Percentiles rank a stretch among this genome's conserved stretches.
Conservation (phyloP, 2,113 vertebrate genomes). For the Salvator merianae region DNA sequence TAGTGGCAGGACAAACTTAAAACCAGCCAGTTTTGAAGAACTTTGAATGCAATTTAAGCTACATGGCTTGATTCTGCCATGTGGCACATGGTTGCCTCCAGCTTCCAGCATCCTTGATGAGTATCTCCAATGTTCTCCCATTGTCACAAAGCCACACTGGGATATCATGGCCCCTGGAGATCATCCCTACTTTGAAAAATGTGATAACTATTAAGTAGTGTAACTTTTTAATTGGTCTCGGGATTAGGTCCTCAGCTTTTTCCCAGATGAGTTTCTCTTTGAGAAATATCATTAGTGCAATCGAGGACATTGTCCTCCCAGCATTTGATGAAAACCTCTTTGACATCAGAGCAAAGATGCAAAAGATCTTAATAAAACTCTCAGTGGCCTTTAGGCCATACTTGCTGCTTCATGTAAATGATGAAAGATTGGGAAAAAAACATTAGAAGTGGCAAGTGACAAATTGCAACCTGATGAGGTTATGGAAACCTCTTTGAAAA, state of each 20-base stretch:
- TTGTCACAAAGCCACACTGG: not conserved
- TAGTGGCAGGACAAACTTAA: no score
- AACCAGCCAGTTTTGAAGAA: no score
- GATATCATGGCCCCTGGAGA: not conserved
- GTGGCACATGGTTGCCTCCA: no score
- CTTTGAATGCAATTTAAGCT: no score
- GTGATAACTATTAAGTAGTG: not conserved
- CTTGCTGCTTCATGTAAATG: slow-evolving; percentile 54
- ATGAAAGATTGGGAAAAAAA: slow-evolving; percentile 58
- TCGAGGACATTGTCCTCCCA: slow-evolving; percentile 25
- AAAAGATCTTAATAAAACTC: slow-evolving; percentile 51
- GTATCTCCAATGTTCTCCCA: not conserved
- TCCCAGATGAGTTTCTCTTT: not conserved
- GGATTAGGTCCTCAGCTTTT: not conserved
- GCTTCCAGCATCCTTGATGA: not conserved
- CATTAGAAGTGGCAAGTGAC: slow-evolving; percentile 60
- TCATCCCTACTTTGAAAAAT: not conserved
- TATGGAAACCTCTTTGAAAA: slow-evolving; percentile 66
- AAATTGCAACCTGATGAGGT: slow-evolving; percentile 73
- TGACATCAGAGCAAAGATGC: slow-evolving; percentile 33
- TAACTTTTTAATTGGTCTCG: not conserved
- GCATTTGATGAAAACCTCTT: slow-evolving; percentile 33
- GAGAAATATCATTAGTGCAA: slow-evolving; percentile 24
- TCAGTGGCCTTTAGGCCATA: slow-evolving; percentile 43
- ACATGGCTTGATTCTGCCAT: no score